Conservation (phyloP, 2,888 invertebrate species). For the Rhopalosiphum nymphaeae region DNA sequence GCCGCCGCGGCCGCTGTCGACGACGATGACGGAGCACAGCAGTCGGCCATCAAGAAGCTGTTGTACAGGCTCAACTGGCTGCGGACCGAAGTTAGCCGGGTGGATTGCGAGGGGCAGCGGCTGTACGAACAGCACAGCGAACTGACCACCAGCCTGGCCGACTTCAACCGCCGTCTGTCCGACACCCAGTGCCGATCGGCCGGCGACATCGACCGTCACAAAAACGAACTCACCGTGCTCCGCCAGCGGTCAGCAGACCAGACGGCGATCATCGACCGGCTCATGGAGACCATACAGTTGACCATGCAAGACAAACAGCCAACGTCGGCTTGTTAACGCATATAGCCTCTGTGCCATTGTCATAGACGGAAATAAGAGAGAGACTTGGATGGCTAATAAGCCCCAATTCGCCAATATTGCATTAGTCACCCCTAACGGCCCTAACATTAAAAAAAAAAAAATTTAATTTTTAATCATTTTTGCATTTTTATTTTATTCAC, state of each 20-base stretch:
- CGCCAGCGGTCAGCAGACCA: constrained; percentile 15
- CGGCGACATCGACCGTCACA: constrained; percentile 9
- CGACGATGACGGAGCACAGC: not conserved
- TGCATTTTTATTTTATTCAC: too few relatives aligned
- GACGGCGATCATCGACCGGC: constrained; percentile 18
- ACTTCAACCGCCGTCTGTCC: not conserved
- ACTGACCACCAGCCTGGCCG: not conserved
- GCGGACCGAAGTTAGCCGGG: constrained; percentile 41
- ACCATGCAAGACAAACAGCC: constrained; percentile 1
- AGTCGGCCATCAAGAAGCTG: constrained; percentile 34
- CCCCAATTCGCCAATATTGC: too few relatives aligned
- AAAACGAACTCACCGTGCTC: constrained; percentile 31
- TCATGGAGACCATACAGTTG: constrained; percentile 42
- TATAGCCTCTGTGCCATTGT: not conserved
- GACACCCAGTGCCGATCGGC: not conserved
- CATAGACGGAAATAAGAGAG: too few relatives aligned
- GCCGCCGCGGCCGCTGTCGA: not conserved
- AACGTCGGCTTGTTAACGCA: not conserved
- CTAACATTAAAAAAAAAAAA: too few relatives aligned
- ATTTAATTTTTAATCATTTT: too few relatives aligned
- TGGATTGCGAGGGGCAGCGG: constrained; percentile 34
- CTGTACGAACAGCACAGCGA: constrained; percentile 35
- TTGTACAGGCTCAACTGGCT: constrained; percentile 47
- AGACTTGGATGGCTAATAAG: too few relatives aligned
- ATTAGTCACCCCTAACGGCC: too few relatives aligned